Conservation (phyloP, 2,797 vertebrate genomes). For the Pseudocheirus occidentalis region DNA sequence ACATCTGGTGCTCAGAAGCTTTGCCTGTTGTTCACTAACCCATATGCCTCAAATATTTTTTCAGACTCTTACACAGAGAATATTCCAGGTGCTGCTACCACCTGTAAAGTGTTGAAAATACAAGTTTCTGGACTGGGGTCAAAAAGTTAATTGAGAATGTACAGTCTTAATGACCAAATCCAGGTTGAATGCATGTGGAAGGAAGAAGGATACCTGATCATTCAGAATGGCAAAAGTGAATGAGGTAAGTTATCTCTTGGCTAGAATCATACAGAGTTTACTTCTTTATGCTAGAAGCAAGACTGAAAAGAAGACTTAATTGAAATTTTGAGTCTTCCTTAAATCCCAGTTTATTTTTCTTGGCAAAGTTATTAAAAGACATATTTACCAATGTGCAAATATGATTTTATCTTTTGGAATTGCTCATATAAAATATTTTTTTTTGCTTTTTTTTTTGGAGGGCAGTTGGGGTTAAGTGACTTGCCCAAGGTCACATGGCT, state of each 20-base stretch:
- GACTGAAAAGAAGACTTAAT: background rate
- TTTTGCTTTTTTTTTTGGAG: too few relatives aligned
- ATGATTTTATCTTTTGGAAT: background rate
- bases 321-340: constrained; percentile 32
- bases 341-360: constrained; percentile 54
- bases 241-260: constrained; percentile 62
- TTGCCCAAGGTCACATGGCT: too few relatives aligned
- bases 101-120: constrained; percentile 57
- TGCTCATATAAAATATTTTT: background rate
- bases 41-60: constrained; percentile 48
- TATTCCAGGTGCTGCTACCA: constrained; percentile 42
- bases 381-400: background rate
- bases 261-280: constrained; percentile 20
- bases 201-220: constrained; percentile 66
- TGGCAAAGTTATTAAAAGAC: constrained; percentile 38
- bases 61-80: constrained; percentile 45
- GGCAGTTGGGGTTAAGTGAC: too few relatives aligned
- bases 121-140: constrained; percentile 20
- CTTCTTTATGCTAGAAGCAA: background rate
- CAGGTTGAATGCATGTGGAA: constrained; percentile 54
- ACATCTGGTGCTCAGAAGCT: constrained; percentile 30
- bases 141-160: constrained; percentile 51
- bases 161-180: constrained; percentile 63
- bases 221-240: constrained; percentile 61
- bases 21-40: constrained; percentile 10